Percentiles rank a stretch among this genome's conserved stretches.
These are phyloP conservation scores for zebrafish (Danio rerio) DNA, from an alignment of 2,113 vertebrate genomes.

Conservation along the genomic window DNA sequence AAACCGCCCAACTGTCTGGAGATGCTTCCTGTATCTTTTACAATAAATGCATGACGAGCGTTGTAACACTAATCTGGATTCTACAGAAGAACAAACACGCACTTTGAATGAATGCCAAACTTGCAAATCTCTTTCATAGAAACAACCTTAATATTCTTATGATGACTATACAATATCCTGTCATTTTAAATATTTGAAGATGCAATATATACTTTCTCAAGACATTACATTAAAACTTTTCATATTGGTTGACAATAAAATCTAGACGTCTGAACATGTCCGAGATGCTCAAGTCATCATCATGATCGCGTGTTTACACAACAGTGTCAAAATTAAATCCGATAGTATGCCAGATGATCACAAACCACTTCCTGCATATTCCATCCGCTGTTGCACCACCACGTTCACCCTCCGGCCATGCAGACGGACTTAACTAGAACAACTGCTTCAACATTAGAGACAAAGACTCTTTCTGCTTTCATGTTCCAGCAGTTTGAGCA, in stretches of 20 bases:
- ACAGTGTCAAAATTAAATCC: background rate
- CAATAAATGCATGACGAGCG: background rate
- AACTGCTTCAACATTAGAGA: slow-evolving; percentile 59
- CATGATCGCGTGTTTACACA: background rate
- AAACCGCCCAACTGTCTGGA: background rate
- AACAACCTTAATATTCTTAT: background rate
- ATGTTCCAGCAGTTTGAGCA: slow-evolving; percentile 38
- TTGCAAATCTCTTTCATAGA: slow-evolving; percentile 6
- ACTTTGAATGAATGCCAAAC: slow-evolving; percentile 37
- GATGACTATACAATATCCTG: background rate
- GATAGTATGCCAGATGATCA: background rate
- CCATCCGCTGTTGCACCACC: background rate
- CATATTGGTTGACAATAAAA: background rate
- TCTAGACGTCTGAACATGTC: background rate
- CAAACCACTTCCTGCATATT: background rate
- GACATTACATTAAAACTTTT: background rate
- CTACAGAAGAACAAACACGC: background rate
- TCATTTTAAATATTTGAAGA: too few relatives aligned
- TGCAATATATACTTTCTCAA: too few relatives aligned
- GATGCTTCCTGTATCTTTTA: background rate
- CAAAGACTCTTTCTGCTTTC: slow-evolving; percentile 36
- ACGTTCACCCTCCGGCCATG: background rate
- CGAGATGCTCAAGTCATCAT: background rate
- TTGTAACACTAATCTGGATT: background rate
- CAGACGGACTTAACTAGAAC: slow-evolving; percentile 10